A percentile compares a stretch with the other conserved stretches of the same genome.
phyloP scores from a whole-genome alignment of 2,797 vertebrate genomes.

The Odontamblyopus lacepedii region DNA sequence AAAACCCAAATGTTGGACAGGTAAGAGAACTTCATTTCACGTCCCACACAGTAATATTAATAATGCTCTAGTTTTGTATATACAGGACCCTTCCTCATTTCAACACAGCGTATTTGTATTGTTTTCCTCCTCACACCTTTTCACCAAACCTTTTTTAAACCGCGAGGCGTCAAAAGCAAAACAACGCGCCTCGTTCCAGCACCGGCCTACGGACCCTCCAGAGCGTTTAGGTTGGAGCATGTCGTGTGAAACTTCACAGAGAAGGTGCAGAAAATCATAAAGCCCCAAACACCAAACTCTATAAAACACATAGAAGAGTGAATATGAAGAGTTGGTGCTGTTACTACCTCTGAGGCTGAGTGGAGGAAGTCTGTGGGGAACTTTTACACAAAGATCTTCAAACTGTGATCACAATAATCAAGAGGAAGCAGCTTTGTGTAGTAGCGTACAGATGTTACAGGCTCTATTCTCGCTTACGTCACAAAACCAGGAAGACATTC shows the following conservation, averaged over 20 bases:
- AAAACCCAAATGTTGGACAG: no score
- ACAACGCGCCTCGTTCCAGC: neutral
- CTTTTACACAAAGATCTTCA: neutral
- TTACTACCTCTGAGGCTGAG: neutral
- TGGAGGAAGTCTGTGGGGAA: neutral
- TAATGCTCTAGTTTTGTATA: neutral
- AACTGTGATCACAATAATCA: neutral
- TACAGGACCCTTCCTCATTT: neutral
- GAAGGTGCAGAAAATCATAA: neutral
- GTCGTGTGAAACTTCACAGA: conserved; percentile 7
- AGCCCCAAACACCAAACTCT: neutral
- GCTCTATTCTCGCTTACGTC: no score
- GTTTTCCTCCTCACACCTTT: neutral
- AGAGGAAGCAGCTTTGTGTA: no score
- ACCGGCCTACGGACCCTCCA: neutral
- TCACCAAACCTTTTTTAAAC: neutral
- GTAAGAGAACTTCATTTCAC: neutral
- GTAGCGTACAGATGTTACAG: no score
- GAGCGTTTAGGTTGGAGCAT: neutral
- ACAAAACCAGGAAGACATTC: no score
- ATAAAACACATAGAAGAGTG: neutral
- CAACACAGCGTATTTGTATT: neutral
- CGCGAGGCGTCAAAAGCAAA: conserved; percentile 3
- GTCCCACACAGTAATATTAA: neutral
- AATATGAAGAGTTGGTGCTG: neutral